These are phyloP conservation scores for Potorous gilbertii DNA, from an alignment of 2,797 vertebrate species.

Conservation along the genomic window DNA sequence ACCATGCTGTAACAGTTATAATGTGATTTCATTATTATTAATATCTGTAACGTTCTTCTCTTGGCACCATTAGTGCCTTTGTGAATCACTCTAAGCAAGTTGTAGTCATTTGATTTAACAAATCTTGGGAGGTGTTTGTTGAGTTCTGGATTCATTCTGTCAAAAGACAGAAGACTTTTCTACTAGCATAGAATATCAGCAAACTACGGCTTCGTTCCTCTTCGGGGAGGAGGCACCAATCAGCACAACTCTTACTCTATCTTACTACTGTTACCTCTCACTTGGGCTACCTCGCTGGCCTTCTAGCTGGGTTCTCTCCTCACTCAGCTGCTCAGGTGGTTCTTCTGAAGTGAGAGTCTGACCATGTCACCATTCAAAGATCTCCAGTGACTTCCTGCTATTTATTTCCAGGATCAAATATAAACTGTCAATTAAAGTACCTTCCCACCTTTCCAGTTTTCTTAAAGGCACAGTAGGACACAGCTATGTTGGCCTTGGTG, in stretches of 20 bases:
- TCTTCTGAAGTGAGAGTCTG: too few species aligned
- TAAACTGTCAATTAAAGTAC: too few species aligned
- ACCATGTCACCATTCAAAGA: too few species aligned
- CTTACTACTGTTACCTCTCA: background rate
- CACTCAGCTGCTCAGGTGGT: too few species aligned
- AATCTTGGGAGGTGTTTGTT: background rate
- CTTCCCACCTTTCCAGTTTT: too few species aligned
- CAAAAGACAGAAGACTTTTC: background rate
- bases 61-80: background rate
- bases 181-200: background rate
- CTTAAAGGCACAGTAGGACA: too few species aligned
- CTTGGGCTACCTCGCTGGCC: too few species aligned
- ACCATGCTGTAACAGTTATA: background rate
- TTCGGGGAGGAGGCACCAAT: background rate
- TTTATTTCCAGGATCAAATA: too few species aligned
- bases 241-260: background rate
- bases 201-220: background rate
- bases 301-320: too few species aligned
- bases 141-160: background rate
- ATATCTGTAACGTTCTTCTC: background rate
- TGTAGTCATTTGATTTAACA: background rate
- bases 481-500: too few species aligned
- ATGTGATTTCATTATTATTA: background rate
- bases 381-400: too few species aligned
- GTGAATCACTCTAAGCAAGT: background rate